Evolutionary conservation across 2,888 invertebrate genomes (phyloP).

Genomic region (Microctonus aethiopoides): DNA sequence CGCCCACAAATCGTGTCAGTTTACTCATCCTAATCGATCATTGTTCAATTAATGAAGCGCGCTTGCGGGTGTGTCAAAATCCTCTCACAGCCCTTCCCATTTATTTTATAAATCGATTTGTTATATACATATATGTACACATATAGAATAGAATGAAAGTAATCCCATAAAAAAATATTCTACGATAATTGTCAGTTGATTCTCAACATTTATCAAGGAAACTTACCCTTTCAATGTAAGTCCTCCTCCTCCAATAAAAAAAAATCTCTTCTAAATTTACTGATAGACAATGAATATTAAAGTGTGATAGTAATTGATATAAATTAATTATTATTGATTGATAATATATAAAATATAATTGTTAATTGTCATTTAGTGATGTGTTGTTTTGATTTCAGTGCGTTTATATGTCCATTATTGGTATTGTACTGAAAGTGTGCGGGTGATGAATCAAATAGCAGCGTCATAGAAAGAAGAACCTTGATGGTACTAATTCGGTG

Average conservation of each 20-base stretch:
- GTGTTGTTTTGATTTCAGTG: not conserved
- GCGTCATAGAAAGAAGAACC: conserved; percentile 26
- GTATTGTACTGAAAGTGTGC: conserved; percentile 17
- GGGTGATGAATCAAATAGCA: conserved; percentile 25
- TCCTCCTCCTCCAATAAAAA: too few relatives aligned
- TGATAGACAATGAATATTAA: not conserved
- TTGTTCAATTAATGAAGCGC: conserved; percentile 26
- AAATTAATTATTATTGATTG: not conserved
- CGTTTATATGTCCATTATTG: conserved; percentile 20
- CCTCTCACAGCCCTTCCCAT: conserved; percentile 26
- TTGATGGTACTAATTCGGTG: conserved; percentile 45
- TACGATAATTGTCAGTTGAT: not conserved
- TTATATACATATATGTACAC: conserved; percentile 1
- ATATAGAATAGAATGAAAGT: not conserved
- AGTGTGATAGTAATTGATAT: not conserved
- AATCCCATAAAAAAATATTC: not conserved
- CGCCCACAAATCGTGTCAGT: conserved; percentile 38
- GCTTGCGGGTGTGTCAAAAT: conserved; percentile 24
- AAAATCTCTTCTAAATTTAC: not conserved
- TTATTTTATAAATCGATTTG: conserved; percentile 3
- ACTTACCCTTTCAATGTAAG: too few relatives aligned
- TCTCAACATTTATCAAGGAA: too few relatives aligned
- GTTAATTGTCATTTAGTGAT: not conserved
- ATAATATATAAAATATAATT: not conserved
- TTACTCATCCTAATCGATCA: conserved; percentile 28